A percentile compares a stretch with the other conserved stretches of the same genome.
Evolutionary conservation across 1,140 invertebrate species (phyloP).

Genomic region (Monochamus saltuarius): DNA sequence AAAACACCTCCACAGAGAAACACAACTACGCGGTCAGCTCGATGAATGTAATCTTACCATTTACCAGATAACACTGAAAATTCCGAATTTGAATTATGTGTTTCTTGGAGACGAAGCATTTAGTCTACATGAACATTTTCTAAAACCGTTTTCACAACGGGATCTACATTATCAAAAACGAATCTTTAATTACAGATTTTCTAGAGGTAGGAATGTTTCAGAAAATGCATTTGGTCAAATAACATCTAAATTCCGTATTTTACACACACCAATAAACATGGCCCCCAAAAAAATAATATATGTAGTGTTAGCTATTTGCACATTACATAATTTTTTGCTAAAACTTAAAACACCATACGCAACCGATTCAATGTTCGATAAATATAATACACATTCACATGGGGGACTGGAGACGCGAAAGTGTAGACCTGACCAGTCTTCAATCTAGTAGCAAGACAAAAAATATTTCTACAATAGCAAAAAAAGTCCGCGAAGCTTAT

Average conservation of each 20-base stretch:
- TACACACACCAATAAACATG: slow-evolving; percentile 21
- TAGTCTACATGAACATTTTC: slow-evolving; percentile 7
- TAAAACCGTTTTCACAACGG: slow-evolving; percentile 19
- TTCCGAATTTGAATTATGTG: slow-evolving; percentile 12
- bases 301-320: slow-evolving; percentile 16
- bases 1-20: no score
- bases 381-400: background rate
- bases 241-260: slow-evolving; percentile 24
- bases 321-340: slow-evolving; percentile 13
- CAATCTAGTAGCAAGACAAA: background rate
- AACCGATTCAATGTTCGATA: background rate
- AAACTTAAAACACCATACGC: background rate
- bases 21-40: background rate
- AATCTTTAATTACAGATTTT: slow-evolving; percentile 24
- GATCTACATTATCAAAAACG: slow-evolving; percentile 13
- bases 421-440: slow-evolving; percentile 1
- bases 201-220: slow-evolving; percentile 20
- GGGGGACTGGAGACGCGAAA: slow-evolving; percentile 5
- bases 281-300: slow-evolving; percentile 5
- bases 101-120: slow-evolving; percentile 17
- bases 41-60: slow-evolving; percentile 11
- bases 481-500: slow-evolving; percentile 5
- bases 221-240: slow-evolving; percentile 27
- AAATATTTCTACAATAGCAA: background rate
- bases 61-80: slow-evolving; percentile 19